Base-by-base conservation (phyloP, 2,888 invertebrate species). In the Apocheima hispidaria region DNA sequence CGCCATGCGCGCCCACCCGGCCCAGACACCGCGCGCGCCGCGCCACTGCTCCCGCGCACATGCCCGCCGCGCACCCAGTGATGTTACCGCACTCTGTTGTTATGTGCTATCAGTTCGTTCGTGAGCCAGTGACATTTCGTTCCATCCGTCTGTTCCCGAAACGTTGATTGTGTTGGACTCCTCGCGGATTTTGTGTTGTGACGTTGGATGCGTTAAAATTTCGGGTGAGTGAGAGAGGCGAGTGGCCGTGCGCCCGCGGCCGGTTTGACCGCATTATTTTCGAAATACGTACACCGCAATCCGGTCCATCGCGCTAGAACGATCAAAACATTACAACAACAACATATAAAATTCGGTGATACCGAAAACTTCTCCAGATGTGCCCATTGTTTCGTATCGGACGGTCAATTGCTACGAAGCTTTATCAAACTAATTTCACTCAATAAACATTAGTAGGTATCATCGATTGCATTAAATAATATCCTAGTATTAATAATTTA, bases 241-340 rank as follows among this genome's bases (percentile, higher is more conserved):
- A 82, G 79, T 81, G 85, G 80, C 79, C 84, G 88, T 83, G 86
- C 84, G 84, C 82, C 82, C 81, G 88, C 85, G 87, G 89, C 90
- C 88, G 88, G 91, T 90, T 89, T 92, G 91, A 92, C 92, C 92
- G 92, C 91, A 92, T 92, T 92, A 90, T 92, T 91, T 90, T 89
- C 88, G 90, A 90, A 90, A 90, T 90, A 90, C 90, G 89, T 89
- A 90, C 88, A 85, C 88, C 84, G 82, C 86, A 84, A 90, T 89
- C 90, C 89, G 90, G 86, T 89, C 87, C 87, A 84, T 83, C 85
- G 87, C 81, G 89, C 86, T 86, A 87, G 79, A 82, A 82, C 84
- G 84, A 90, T 90, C 90, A 90, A 90, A 92, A 92, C 90, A 91
- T 87, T 86, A 86, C 87, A 88, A 88, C 86, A 87, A 87, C 86